A percentile compares a stretch with the other conserved stretches of the same genome.
phyloP scores from a whole-genome alignment of 1,140 invertebrate genomes.

The Anastatus disparis region DNA sequence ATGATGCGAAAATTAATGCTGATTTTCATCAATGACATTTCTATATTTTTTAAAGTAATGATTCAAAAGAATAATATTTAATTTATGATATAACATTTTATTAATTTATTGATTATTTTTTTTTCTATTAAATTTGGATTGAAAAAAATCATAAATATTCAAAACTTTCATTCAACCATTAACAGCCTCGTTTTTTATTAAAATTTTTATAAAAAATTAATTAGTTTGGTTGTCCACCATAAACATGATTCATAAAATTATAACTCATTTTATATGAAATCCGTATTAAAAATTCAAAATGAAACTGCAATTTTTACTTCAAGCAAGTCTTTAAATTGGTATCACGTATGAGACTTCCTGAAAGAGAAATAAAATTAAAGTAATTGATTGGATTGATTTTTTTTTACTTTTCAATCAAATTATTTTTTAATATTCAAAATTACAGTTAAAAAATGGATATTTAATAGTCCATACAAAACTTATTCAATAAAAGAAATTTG shows the following conservation, averaged over 20 bases:
- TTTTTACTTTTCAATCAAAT: too few species aligned
- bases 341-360: conserved; percentile 12
- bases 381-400: background rate
- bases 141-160: too few species aligned
- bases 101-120: background rate
- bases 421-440: too few species aligned
- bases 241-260: background rate
- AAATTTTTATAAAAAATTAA: too few species aligned
- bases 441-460: too few species aligned
- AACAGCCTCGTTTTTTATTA: too few species aligned
- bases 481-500: too few species aligned
- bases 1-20: background rate
- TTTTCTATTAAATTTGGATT: background rate
- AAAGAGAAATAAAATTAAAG: background rate
- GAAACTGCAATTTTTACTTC: background rate
- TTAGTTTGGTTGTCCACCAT: background rate
- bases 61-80: background rate
- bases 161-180: too few species aligned
- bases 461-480: too few species aligned
- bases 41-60: background rate
- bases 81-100: background rate
- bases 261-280: background rate
- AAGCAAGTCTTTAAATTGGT: background rate
- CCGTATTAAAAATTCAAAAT: background rate
- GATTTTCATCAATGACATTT: background rate